These are phyloP conservation scores for Tamandua tetradactyla DNA, from an alignment of 2,797 vertebrate species.

Conservation along the genomic window DNA sequence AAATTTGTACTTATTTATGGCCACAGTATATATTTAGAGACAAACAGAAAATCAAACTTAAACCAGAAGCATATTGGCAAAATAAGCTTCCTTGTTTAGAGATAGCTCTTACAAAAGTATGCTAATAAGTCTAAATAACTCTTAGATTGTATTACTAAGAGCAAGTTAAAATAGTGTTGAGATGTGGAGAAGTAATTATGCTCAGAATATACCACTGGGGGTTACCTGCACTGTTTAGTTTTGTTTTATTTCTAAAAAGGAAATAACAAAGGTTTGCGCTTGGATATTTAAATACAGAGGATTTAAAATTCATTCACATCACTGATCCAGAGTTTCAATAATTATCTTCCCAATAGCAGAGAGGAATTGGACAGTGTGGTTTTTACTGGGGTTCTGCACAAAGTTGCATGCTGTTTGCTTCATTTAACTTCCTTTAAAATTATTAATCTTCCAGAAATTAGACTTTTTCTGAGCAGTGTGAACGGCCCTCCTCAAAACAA, in stretches of 20 bases:
- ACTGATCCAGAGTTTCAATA: constrained; percentile 53
- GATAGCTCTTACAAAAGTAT: constrained; percentile 62
- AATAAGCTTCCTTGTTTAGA: constrained; percentile 74
- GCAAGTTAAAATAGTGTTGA: constrained; percentile 48
- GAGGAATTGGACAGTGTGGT: constrained; percentile 18
- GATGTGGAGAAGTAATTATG: constrained; percentile 54
- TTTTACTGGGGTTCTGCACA: constrained; percentile 19
- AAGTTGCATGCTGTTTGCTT: constrained; percentile 24
- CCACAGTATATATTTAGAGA: constrained; percentile 60
- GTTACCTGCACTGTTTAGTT: neutral
- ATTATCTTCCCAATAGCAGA: constrained; percentile 56
- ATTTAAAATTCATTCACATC: constrained; percentile 69
- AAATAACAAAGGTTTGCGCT: constrained; percentile 59
- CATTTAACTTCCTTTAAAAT: constrained; percentile 60
- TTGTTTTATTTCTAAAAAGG: neutral
- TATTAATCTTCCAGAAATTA: constrained; percentile 65
- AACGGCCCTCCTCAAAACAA: constrained; percentile 60
- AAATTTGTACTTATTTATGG: constrained; percentile 77
- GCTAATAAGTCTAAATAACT: constrained; percentile 74
- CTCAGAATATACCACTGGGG: constrained; percentile 1
- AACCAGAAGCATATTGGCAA: constrained; percentile 63
- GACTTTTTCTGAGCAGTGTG: constrained; percentile 47
- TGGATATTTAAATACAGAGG: constrained; percentile 70
- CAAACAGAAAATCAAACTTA: constrained; percentile 69
- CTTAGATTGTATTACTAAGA: constrained; percentile 17